Evolutionary conservation across 1,140 invertebrate genomes (phyloP).

Genomic region (Eciton burchellii): DNA sequence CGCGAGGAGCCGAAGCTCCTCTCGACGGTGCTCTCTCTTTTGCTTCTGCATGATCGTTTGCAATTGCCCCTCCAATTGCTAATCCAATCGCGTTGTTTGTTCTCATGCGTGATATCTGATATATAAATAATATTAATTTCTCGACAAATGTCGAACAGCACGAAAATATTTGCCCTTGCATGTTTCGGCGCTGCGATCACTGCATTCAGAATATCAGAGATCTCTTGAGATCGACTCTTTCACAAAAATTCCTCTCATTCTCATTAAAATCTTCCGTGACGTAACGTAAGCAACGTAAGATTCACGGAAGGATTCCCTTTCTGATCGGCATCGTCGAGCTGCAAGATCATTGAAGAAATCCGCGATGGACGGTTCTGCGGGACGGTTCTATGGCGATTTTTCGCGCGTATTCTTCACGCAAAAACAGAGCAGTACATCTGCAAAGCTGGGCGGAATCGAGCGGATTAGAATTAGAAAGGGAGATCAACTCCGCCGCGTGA

Average conservation of each 20-base stretch:
- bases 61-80: background rate
- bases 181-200: background rate
- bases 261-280: background rate
- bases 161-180: background rate
- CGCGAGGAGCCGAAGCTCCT: background rate
- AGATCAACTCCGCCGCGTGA: background rate
- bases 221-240: too few species aligned
- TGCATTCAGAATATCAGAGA: too few species aligned
- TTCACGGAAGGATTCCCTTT: background rate
- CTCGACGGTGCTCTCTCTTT: background rate
- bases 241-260: too few species aligned
- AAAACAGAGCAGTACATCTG: slow-evolving; percentile 9
- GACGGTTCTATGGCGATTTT: background rate
- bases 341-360: too few species aligned
- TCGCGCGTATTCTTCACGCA: background rate
- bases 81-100: too few species aligned
- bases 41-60: background rate
- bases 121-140: background rate
- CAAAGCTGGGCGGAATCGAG: background rate
- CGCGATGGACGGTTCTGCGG: too few species aligned
- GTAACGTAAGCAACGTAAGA: background rate
- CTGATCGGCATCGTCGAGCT: background rate
- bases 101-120: background rate
- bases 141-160: background rate
- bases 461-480: background rate